Conservation (phyloP, 2,888 invertebrate genomes). For the Synanthedon formicaeformis region DNA sequence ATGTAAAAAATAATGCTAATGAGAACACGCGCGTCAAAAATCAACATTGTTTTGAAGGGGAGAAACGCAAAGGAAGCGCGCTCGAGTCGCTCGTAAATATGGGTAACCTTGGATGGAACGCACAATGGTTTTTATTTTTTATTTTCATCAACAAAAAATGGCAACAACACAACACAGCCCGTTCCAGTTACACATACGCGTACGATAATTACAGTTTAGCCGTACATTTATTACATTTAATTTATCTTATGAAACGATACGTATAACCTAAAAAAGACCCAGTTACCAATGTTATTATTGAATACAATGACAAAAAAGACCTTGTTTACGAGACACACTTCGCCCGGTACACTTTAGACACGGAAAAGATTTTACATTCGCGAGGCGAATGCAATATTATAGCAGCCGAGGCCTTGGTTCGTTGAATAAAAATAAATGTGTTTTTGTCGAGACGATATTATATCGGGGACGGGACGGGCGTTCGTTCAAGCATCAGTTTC, state of each 20-base stretch:
- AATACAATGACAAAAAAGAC: constrained; percentile 23
- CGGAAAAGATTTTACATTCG: constrained; percentile 9
- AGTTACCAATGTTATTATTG: constrained; percentile 9
- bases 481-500: constrained; percentile 2
- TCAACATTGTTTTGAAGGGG: constrained; percentile 5
- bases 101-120: constrained; percentile 58
- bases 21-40: no score
- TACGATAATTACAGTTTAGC: background rate
- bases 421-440: constrained; percentile 60
- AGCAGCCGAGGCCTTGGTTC: constrained; percentile 50
- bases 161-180: constrained; percentile 17
- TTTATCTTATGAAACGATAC: constrained; percentile 18
- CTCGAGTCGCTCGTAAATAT: constrained; percentile 35
- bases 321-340: constrained; percentile 48
- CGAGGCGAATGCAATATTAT: constrained; percentile 49
- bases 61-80: constrained; percentile 38
- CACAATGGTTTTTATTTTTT: constrained; percentile 42
- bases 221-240: constrained; percentile 10
- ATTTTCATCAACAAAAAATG: constrained; percentile 39
- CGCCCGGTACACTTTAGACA: constrained; percentile 22
- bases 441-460: constrained; percentile 57
- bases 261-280: constrained; percentile 1
- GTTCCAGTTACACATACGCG: constrained; percentile 24
- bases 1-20: no score
- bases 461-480: constrained; percentile 34